These are phyloP conservation scores for Tryphoninae sp. DNA, from an alignment of 2,888 invertebrate species.

Conservation along the genomic window DNA sequence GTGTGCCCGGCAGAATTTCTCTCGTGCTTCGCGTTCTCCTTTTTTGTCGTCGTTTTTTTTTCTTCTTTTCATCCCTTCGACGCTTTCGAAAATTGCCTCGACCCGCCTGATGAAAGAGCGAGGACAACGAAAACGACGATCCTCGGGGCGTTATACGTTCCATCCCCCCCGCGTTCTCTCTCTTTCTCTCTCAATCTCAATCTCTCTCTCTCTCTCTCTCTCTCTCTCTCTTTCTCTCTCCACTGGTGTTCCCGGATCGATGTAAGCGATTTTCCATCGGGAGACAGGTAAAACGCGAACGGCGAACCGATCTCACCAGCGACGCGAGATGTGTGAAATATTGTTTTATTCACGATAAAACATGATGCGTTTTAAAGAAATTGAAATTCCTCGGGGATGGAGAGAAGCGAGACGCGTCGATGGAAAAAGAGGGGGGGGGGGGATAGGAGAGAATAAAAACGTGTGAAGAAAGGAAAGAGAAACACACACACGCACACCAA, in stretches of 20 bases:
- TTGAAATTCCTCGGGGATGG: slow-evolving; percentile 70
- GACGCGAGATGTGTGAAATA: slow-evolving; percentile 67
- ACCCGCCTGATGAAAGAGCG: slow-evolving; percentile 59
- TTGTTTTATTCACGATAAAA: slow-evolving; percentile 73
- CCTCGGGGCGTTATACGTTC: slow-evolving; percentile 57
- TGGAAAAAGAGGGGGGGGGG: slow-evolving; percentile 7
- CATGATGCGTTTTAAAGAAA: slow-evolving; percentile 71
- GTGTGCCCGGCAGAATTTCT: slow-evolving; percentile 15
- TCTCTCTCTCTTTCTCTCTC: slow-evolving; percentile 1
- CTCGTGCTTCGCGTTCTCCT: slow-evolving; percentile 17
- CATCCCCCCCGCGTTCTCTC: slow-evolving; percentile 13
- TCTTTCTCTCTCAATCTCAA: neutral
- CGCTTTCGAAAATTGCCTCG: slow-evolving; percentile 63
- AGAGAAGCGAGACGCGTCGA: slow-evolving; percentile 12
- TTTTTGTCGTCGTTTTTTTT: slow-evolving; percentile 28
- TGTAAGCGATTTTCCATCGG: slow-evolving; percentile 69
- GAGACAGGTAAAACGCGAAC: slow-evolving; percentile 38
- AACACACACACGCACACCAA: neutral
- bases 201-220: slow-evolving; percentile 13
- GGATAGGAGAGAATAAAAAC: slow-evolving; percentile 9
- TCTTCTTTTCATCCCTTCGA: slow-evolving; percentile 49
- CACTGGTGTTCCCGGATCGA: slow-evolving; percentile 60
- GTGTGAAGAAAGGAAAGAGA: slow-evolving; percentile 9
- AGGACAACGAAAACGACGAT: slow-evolving; percentile 57
- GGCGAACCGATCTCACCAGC: slow-evolving; percentile 1